Evolutionary conservation across 2,888 invertebrate genomes (phyloP).

Genomic region (Melolontha melolontha): DNA sequence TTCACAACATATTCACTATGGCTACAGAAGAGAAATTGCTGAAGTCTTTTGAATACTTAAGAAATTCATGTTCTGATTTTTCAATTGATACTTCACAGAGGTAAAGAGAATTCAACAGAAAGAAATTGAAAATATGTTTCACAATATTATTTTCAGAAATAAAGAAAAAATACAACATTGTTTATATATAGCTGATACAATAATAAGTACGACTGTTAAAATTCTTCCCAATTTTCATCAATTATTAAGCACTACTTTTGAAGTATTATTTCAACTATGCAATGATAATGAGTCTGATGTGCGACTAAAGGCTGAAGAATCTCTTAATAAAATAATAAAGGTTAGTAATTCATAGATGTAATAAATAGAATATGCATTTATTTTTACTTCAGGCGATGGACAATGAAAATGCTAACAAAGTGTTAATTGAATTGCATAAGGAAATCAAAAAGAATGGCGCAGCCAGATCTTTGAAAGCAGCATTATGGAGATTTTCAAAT

Average conservation of each 20-base stretch:
- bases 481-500: slow-evolving; percentile 81
- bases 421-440: slow-evolving; percentile 84
- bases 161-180: slow-evolving; percentile 83
- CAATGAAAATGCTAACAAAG: slow-evolving; percentile 77
- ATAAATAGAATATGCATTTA: slow-evolving; percentile 37
- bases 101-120: slow-evolving; percentile 40
- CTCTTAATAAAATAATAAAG: slow-evolving; percentile 82
- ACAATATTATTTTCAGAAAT: slow-evolving; percentile 67
- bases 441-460: slow-evolving; percentile 85
- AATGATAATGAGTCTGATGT: slow-evolving; percentile 84
- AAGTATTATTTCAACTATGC: slow-evolving; percentile 77
- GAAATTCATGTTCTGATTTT: slow-evolving; percentile 50
- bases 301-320: slow-evolving; percentile 85
- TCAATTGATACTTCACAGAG: slow-evolving; percentile 51
- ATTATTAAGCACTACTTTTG: slow-evolving; percentile 77
- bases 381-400: slow-evolving; percentile 69
- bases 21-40: slow-evolving; percentile 64
- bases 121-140: slow-evolving; percentile 17
- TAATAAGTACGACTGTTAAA: slow-evolving; percentile 73
- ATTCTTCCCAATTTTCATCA: slow-evolving; percentile 72
- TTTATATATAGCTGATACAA: slow-evolving; percentile 78
- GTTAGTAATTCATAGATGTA: slow-evolving; percentile 48
- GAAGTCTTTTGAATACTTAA: slow-evolving; percentile 60
- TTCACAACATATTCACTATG: slow-evolving; percentile 54
- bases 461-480: slow-evolving; percentile 78